Conservation (phyloP, 2,113 vertebrate species). For the Ceyx melanurus region DNA sequence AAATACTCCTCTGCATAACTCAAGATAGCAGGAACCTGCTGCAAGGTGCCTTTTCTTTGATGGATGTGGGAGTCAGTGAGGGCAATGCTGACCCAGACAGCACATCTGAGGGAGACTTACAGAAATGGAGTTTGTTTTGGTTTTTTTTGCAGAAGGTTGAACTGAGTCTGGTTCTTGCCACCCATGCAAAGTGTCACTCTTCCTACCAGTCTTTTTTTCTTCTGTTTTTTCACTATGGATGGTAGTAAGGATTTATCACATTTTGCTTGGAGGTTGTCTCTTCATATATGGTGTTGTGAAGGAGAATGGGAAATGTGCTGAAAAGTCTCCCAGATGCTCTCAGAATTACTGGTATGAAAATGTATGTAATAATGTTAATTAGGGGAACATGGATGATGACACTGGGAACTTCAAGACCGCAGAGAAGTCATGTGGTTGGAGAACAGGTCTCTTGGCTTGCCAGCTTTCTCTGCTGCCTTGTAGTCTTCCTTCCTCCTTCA, state of each 20-base stretch:
- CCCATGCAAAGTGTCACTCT: not conserved
- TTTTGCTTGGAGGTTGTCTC: not conserved
- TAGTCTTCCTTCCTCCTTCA: not conserved
- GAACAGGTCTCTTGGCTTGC: not conserved
- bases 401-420: not conserved
- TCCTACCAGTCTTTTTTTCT: not conserved
- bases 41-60: not conserved
- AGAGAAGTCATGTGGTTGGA: not conserved
- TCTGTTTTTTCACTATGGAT: not conserved
- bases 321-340: not conserved
- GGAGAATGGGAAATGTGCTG: not conserved
- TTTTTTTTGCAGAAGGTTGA: not conserved
- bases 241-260: not conserved
- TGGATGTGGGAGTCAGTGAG: fast-evolving
- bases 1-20: not conserved
- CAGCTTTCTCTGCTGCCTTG: not conserved
- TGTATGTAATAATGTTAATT: not conserved
- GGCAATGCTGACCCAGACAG: not conserved
- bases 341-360: not conserved
- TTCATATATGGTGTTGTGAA: not conserved
- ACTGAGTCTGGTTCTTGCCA: not conserved
- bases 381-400: not conserved
- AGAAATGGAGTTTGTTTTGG: not conserved
- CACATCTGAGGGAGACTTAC: fast-evolving
- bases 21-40: not conserved